Conservation (phyloP, 2,888 invertebrate genomes). For the Cryptophagus acutangulus region DNA sequence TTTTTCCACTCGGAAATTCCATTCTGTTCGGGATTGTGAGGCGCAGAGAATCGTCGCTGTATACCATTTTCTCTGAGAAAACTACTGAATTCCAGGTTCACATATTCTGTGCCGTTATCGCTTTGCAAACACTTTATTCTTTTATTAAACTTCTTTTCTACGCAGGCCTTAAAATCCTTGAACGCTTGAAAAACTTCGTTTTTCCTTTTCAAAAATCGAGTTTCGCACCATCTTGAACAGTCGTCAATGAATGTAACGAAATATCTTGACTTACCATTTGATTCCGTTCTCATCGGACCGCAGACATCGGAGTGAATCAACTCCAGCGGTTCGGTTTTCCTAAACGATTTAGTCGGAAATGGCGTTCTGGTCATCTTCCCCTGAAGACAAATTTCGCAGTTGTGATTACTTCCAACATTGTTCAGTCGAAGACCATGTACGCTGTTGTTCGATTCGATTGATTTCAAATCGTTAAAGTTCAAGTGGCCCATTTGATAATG, state of each 20-base stretch:
- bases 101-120: constrained; percentile 27
- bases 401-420: too few species aligned
- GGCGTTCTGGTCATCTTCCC: too few species aligned
- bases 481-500: background rate
- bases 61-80: constrained; percentile 28
- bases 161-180: constrained; percentile 29
- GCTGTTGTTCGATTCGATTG: background rate
- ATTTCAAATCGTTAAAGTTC: background rate
- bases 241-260: constrained; percentile 37
- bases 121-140: constrained; percentile 29
- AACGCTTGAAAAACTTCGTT: constrained; percentile 28
- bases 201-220: constrained; percentile 30
- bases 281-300: constrained; percentile 28
- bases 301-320: constrained; percentile 23
- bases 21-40: constrained; percentile 31
- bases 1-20: constrained; percentile 25
- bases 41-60: constrained; percentile 24
- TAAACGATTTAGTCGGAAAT: too few species aligned
- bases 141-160: constrained; percentile 30
- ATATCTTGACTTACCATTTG: constrained; percentile 26
- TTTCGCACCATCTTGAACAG: constrained; percentile 23
- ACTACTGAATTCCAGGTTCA: constrained; percentile 18
- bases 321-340: too few species aligned
- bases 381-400: too few species aligned
- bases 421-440: background rate